These are phyloP conservation scores for Bolinopsis microptera DNA, from an alignment of 37 sponge, comb jelly and placozoan species.

Conservation along the genomic window DNA sequence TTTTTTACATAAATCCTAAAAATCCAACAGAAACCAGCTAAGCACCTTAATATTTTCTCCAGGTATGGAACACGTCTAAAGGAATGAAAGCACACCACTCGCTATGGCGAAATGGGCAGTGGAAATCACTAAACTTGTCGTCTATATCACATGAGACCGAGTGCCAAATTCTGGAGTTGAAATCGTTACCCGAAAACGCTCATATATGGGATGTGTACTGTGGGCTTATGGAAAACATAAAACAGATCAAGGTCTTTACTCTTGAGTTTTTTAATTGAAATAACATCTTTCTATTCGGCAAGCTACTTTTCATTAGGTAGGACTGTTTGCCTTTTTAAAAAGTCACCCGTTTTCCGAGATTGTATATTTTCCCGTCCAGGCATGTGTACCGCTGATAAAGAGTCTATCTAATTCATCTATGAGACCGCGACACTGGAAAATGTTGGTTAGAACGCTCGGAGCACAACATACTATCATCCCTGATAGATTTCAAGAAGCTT, in stretches of 20 bases:
- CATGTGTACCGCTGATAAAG: slow-evolving; percentile 70
- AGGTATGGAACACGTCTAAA: slow-evolving; percentile 56
- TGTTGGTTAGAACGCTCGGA: slow-evolving; percentile 70
- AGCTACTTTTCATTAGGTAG: too few relatives aligned
- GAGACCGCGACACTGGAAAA: slow-evolving; percentile 97
- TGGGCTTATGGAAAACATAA: slow-evolving; percentile 34
- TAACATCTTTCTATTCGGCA: too few relatives aligned
- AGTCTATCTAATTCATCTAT: slow-evolving; percentile 72
- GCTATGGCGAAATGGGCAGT: slow-evolving; percentile 43
- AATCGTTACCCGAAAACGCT: slow-evolving; percentile 39
- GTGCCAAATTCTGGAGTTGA: slow-evolving; percentile 52
- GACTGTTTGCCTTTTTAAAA: too few relatives aligned
- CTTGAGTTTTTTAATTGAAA: too few relatives aligned
- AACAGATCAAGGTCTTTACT: slow-evolving; percentile 1
- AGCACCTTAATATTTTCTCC: too few relatives aligned
- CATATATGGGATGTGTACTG: slow-evolving; percentile 56
- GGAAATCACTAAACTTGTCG: slow-evolving; percentile 25
- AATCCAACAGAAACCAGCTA: too few relatives aligned
- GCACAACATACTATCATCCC: slow-evolving; percentile 20
- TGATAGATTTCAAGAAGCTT: slow-evolving; percentile 50
- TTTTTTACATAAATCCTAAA: too few relatives aligned
- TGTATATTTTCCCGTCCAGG: too few relatives aligned
- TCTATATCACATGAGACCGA: slow-evolving; percentile 55
- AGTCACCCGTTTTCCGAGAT: too few relatives aligned
- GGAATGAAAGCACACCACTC: slow-evolving; percentile 65